Conservation (phyloP, 1,140 invertebrate species). For the Thaumatotibia leucotreta region DNA sequence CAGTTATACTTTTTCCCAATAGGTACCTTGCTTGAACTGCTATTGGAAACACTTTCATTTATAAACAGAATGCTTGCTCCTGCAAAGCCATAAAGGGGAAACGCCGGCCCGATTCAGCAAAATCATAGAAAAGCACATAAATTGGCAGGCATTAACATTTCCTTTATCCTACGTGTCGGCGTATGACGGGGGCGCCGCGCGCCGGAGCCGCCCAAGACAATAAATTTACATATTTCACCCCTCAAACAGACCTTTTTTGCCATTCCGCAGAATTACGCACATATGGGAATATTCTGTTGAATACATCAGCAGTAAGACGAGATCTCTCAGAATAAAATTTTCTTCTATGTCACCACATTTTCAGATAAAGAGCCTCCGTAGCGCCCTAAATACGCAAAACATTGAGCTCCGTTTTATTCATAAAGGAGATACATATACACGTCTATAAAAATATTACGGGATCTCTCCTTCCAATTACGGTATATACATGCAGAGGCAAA, state of each 20-base stretch:
- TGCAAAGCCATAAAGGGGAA: constrained; percentile 61
- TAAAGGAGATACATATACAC: constrained; percentile 15
- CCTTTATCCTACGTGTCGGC: constrained; percentile 74
- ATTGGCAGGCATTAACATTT: constrained; percentile 74
- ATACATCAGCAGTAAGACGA: constrained; percentile 72
- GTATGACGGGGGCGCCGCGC: constrained; percentile 67
- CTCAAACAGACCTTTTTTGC: constrained; percentile 76
- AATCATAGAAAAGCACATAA: constrained; percentile 76
- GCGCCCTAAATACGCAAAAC: constrained; percentile 28
- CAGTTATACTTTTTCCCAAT: background rate
- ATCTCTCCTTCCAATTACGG: constrained; percentile 26
- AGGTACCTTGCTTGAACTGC: background rate
- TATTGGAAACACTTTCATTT: constrained; percentile 52
- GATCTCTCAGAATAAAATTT: constrained; percentile 74
- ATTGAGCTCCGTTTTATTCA: constrained; percentile 16
- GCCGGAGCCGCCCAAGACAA: constrained; percentile 69
- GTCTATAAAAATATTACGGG: constrained; percentile 5
- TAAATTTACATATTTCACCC: constrained; percentile 77
- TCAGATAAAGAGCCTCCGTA: constrained; percentile 42
- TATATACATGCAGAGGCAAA: constrained; percentile 34
- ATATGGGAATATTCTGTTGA: constrained; percentile 76
- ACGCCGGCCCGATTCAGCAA: constrained; percentile 64
- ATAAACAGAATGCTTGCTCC: constrained; percentile 51
- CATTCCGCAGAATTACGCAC: constrained; percentile 75
- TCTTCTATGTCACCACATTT: constrained; percentile 63